Conservation (phyloP, 1,140 invertebrate genomes). For the Drosophila fuyamai region DNA sequence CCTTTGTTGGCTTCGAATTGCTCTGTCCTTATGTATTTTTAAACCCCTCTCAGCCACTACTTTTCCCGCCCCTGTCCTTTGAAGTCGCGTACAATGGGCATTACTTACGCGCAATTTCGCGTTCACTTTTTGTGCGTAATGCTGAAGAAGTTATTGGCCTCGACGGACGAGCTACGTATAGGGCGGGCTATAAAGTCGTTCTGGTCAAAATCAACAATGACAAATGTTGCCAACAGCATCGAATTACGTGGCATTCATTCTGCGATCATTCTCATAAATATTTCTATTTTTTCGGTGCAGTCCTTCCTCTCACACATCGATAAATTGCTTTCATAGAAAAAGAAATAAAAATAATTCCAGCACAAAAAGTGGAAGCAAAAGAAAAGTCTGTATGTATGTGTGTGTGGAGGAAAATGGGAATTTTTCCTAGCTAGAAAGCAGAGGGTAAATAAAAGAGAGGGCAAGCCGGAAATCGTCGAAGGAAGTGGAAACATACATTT, state of each 20-base stretch:
- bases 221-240: slow-evolving; percentile 64
- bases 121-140: slow-evolving; percentile 69
- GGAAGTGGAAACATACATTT: slow-evolving; percentile 44
- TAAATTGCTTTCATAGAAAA: slow-evolving; percentile 64
- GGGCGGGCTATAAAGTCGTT: slow-evolving; percentile 52
- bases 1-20: slow-evolving; percentile 46
- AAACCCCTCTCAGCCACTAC: slow-evolving; percentile 5
- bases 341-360: slow-evolving; percentile 58
- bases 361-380: slow-evolving; percentile 26
- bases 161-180: slow-evolving; percentile 29
- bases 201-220: slow-evolving; percentile 73
- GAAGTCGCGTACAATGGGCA: slow-evolving; percentile 51
- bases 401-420: slow-evolving; percentile 15
- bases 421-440: slow-evolving; percentile 10
- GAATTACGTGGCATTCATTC: slow-evolving; percentile 76
- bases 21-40: slow-evolving; percentile 11
- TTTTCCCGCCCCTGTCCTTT: slow-evolving; percentile 16
- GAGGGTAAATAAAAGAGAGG: slow-evolving; percentile 9
- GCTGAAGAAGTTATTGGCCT: slow-evolving; percentile 58
- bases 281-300: slow-evolving; percentile 46
- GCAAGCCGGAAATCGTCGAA: slow-evolving; percentile 67
- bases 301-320: slow-evolving; percentile 41
- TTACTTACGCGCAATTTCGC: slow-evolving; percentile 79
- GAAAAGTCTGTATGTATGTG: slow-evolving; percentile 10
- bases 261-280: slow-evolving; percentile 65